A percentile compares a stretch with the other conserved stretches of the same genome.
phyloP scores from a whole-genome alignment of 2,113 vertebrate genomes.

The Rynchops niger region DNA sequence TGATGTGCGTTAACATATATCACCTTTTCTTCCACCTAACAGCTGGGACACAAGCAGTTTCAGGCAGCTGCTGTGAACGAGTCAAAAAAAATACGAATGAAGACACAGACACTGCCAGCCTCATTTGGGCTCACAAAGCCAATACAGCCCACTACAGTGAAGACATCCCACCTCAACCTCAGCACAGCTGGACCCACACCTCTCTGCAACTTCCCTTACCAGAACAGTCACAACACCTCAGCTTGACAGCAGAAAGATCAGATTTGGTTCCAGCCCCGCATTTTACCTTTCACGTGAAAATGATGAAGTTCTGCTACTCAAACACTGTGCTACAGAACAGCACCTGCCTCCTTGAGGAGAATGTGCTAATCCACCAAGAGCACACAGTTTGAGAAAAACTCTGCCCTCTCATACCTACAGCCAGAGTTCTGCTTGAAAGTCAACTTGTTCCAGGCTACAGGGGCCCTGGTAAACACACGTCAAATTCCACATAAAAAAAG shows the following conservation, averaged over 20 bases:
- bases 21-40: not conserved
- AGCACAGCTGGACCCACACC: not conserved
- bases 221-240: not conserved
- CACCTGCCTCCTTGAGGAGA: rapidly evolving
- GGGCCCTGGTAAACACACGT: not conserved
- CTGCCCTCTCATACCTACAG: not conserved
- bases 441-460: not conserved
- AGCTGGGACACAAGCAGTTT: not conserved
- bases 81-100: not conserved
- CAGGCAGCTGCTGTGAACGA: not conserved
- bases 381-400: not conserved
- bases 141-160: not conserved
- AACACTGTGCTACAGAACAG: not conserved
- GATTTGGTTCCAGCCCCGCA: not conserved
- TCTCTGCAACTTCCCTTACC: not conserved
- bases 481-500: not conserved
- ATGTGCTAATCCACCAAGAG: not conserved
- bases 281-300: not conserved
- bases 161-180: not conserved
- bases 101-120: not conserved
- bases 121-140: not conserved
- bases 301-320: not conserved
- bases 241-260: not conserved
- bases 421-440: not conserved
- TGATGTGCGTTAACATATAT: not conserved